Conservation (phyloP, 2,797 vertebrate species). For the Mionectes olivaceus region DNA sequence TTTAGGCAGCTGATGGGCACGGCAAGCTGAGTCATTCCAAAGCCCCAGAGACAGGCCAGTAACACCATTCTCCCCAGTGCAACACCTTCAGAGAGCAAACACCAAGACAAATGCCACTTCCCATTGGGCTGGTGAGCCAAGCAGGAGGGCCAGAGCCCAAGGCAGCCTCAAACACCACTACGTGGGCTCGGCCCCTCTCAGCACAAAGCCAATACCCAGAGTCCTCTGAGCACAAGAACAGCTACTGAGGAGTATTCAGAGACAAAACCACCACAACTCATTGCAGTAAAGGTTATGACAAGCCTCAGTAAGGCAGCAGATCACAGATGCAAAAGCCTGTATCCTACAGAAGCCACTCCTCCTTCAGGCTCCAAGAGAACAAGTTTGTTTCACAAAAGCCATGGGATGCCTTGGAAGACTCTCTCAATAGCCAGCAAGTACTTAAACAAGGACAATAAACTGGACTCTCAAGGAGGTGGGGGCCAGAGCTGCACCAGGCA, state of each 20-base stretch:
- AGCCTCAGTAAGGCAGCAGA: background rate
- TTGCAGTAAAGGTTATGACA: background rate
- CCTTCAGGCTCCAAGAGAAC: background rate
- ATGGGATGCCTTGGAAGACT: background rate
- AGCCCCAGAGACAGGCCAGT: background rate
- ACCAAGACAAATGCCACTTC: background rate
- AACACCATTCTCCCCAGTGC: fast-evolving
- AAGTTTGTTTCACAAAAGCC: background rate
- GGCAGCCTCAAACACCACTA: background rate
- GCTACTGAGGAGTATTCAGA: background rate
- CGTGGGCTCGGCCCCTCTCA: fast-evolving
- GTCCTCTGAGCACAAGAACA: background rate
- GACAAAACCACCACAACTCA: background rate
- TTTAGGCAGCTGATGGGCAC: background rate
- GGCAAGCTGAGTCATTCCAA: background rate
- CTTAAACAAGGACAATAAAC: background rate
- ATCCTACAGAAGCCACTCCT: background rate
- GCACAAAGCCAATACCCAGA: background rate
- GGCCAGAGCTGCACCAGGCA: background rate
- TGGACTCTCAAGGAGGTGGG: background rate
- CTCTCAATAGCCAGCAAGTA: background rate
- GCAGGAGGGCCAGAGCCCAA: background rate
- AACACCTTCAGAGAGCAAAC: background rate
- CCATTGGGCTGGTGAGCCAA: background rate
- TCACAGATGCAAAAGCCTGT: background rate